Evolutionary conservation across 2,113 vertebrate species (phyloP), one percentile per base, ranked within the genome.

Genomic region (Heterotilapia buettikoferi): DNA sequence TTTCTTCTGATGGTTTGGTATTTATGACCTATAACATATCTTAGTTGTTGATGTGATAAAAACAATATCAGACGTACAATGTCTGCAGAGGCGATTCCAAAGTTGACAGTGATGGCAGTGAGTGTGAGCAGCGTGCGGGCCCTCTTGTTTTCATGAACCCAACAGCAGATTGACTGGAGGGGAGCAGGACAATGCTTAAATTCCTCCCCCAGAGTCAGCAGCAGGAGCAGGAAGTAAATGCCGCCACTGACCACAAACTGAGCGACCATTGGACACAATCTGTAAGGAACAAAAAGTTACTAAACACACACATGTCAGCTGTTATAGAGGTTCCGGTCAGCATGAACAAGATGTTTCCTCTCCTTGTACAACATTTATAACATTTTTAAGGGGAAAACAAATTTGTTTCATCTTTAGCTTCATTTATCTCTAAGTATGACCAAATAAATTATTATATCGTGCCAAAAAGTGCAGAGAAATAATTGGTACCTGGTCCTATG

Each of bases 91-190:
- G 97, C 97, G 33, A 97, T 96, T 43, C 98, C 96, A 80, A 98
- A 98, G 95, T 99, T 99, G 94, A 98, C 96, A 91, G 97, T 63
- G 92, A 98, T 97, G 88, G 98, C 98, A 19, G 97, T 96, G 93
- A 98, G 97, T 83, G 97, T 98, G 94, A 99, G 97, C 92, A 98
- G 93, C 5, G 98, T 98, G 71, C 98, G 95, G 82, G 97, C 97
- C 45, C 96, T 88, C 88, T 98, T 98, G 83, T 96, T 98, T 94
- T 99, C 98, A 2, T 99, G 98, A 90, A 99, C 96, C 98, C 97
- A 98, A 94, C 98, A 99, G 95, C 98, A 98, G 53, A 97, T 97
- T 82, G 97, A 96, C 91, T 98, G 97, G 12, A 99, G 97, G 68
- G 96, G 87, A 47, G 97, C 89, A 16, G 98, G 98, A 82, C 98